These are phyloP conservation scores for Probosciger aterrimus DNA, from an alignment of 2,113 vertebrate species.

Conservation along the genomic window DNA sequence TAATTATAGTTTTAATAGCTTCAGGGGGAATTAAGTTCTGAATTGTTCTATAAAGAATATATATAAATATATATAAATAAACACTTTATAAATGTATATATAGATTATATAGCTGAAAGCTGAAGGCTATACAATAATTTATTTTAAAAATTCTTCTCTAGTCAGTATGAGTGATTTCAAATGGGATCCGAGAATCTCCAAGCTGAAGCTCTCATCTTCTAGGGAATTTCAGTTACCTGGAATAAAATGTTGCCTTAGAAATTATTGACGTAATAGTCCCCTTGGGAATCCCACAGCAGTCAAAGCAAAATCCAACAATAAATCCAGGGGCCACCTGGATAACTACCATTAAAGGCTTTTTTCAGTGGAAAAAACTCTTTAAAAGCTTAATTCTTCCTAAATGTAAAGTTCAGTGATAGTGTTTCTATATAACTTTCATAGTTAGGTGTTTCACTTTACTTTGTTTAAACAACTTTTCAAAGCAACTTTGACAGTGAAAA, in stretches of 20 bases:
- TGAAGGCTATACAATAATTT: background rate
- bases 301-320: conserved; percentile 77
- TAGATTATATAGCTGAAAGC: background rate
- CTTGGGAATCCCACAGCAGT: conserved; percentile 69
- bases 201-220: conserved; percentile 69
- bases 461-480: conserved; percentile 44
- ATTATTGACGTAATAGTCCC: conserved; percentile 77
- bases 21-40: background rate
- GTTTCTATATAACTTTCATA: conserved; percentile 54
- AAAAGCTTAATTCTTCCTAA: conserved; percentile 79
- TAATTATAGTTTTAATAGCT: conserved; percentile 44
- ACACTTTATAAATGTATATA: background rate
- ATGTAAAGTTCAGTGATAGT: conserved; percentile 52
- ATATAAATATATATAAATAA: background rate
- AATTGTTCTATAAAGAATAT: background rate
- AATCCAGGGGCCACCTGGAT: conserved; percentile 79
- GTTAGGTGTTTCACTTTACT: conserved; percentile 39
- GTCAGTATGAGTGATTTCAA: conserved; percentile 62
- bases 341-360: conserved; percentile 67
- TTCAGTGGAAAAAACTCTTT: conserved; percentile 64
- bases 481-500: conserved; percentile 11
- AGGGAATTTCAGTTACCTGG: conserved; percentile 76
- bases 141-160: conserved; percentile 30
- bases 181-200: conserved; percentile 66
- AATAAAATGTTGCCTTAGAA: conserved; percentile 79